Conservation (phyloP, 2,888 invertebrate genomes). For the Hedychridium roseum region DNA sequence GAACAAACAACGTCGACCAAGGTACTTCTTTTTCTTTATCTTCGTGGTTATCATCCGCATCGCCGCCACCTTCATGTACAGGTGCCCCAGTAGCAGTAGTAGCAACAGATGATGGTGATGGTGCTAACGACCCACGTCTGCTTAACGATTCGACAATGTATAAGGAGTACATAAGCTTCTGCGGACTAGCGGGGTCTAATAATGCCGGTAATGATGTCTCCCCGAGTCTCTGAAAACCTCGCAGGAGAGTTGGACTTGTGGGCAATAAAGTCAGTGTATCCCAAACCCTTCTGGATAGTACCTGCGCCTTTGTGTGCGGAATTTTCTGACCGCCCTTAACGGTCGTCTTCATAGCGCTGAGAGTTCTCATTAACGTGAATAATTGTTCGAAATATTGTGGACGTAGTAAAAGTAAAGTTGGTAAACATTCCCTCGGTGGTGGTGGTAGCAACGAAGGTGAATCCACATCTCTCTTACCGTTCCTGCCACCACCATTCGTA, state of each 20-base stretch:
- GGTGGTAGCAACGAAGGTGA: constrained; percentile 88
- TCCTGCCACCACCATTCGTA: constrained; percentile 62
- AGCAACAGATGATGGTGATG: constrained; percentile 25
- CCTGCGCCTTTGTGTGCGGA: constrained; percentile 86
- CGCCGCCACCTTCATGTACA: constrained; percentile 39
- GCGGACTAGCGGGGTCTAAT: constrained; percentile 87
- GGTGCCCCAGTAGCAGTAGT: constrained; percentile 30
- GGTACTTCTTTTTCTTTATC: constrained; percentile 50
- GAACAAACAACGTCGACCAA: constrained; percentile 85
- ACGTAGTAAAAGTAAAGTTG: constrained; percentile 83
- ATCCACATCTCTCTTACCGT: constrained; percentile 73
- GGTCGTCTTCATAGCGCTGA: constrained; percentile 85
- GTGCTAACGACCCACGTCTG: constrained; percentile 46
- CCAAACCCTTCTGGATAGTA: constrained; percentile 90
- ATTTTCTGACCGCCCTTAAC: constrained; percentile 75
- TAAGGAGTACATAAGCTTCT: constrained; percentile 93
- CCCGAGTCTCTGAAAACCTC: constrained; percentile 81
- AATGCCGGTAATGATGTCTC: constrained; percentile 77
- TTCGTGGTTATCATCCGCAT: constrained; percentile 39
- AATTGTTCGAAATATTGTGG: constrained; percentile 91
- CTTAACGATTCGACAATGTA: constrained; percentile 86
- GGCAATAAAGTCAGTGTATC: constrained; percentile 92
- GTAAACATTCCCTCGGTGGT: constrained; percentile 84
- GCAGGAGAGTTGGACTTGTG: constrained; percentile 84
- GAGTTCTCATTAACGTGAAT: constrained; percentile 88